Evolutionary conservation across 2,888 invertebrate species (phyloP).

Genomic region (Hirtodrosophila trivittata): DNA sequence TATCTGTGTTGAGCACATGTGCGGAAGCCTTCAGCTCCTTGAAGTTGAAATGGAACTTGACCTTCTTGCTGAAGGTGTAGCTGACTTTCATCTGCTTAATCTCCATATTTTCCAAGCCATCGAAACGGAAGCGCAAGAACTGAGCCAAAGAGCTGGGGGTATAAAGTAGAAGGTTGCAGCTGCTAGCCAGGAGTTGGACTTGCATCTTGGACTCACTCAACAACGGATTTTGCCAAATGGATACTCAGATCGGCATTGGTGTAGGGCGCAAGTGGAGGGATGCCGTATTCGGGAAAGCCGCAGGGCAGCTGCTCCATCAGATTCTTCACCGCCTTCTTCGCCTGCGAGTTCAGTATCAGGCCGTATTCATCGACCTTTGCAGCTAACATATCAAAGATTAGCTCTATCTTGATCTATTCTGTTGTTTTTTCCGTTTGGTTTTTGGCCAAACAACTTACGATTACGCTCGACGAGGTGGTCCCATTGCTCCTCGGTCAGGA

Average conservation of each 20-base stretch:
- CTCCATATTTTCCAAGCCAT: constrained; percentile 76
- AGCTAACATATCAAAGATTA: constrained; percentile 43
- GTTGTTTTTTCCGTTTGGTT: not conserved
- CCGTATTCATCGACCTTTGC: constrained; percentile 56
- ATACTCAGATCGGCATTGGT: constrained; percentile 77
- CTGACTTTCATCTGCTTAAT: constrained; percentile 77
- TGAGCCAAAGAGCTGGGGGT: constrained; percentile 58
- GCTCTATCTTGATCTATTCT: not conserved
- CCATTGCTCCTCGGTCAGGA: constrained; percentile 68
- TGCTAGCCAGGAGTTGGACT: too few relatives aligned
- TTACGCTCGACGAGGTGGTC: constrained; percentile 49
- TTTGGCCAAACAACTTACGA: constrained; percentile 54
- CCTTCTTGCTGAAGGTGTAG: constrained; percentile 76
- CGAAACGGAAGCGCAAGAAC: constrained; percentile 78
- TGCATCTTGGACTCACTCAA: constrained; percentile 72
- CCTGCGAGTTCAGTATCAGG: constrained; percentile 73
- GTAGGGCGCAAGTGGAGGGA: constrained; percentile 81
- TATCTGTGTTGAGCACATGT: constrained; percentile 61
- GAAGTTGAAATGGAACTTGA: constrained; percentile 73
- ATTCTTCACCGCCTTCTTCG: constrained; percentile 69
- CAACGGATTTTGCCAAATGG: constrained; percentile 60
- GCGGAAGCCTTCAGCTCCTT: constrained; percentile 66
- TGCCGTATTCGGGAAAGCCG: constrained; percentile 76
- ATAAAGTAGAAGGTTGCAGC: too few relatives aligned
- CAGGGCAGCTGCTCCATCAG: constrained; percentile 77